These are phyloP conservation scores for Acholoe squamosa DNA, from an alignment of 2,888 invertebrate species.

Conservation along the genomic window DNA sequence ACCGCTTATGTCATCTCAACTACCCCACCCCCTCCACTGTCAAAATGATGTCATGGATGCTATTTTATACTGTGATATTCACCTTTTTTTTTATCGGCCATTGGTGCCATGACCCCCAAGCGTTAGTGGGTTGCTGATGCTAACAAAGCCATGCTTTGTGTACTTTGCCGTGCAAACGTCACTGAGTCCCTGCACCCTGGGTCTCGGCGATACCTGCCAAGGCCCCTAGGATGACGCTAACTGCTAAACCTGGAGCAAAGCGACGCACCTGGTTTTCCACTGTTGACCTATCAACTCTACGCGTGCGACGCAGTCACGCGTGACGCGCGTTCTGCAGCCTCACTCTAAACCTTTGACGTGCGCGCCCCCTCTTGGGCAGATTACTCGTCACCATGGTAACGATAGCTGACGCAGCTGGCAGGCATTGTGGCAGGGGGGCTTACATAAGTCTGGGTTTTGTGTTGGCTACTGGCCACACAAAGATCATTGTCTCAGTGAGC, in stretches of 20 bases:
- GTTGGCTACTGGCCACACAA: constrained; percentile 12
- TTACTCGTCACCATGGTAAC: constrained; percentile 27
- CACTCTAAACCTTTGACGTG: constrained; percentile 39
- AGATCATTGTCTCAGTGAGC: constrained; percentile 20
- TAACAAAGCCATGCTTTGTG: constrained; percentile 18
- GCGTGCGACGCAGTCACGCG: neutral
- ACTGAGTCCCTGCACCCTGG: neutral
- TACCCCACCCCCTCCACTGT: neutral
- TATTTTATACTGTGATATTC: neutral
- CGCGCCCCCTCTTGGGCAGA: constrained; percentile 42
- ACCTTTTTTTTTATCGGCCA: neutral
- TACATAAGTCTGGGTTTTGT: constrained; percentile 36
- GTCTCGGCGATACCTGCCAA: neutral
- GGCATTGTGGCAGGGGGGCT: neutral
- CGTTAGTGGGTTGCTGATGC: neutral
- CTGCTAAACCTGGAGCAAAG: neutral
- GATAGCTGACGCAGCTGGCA: neutral
- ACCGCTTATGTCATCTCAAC: too few relatives aligned
- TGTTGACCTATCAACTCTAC: constrained; percentile 21
- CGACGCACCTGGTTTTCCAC: neutral
- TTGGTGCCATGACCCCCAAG: constrained; percentile 12
- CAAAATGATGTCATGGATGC: neutral
- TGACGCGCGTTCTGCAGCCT: constrained; percentile 22
- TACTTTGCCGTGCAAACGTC: constrained; percentile 29
- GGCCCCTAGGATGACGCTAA: neutral